Evolutionary conservation across 1,140 invertebrate genomes (phyloP), one percentile per base, ranked within the genome.

Genomic region (Phortica variegata): DNA sequence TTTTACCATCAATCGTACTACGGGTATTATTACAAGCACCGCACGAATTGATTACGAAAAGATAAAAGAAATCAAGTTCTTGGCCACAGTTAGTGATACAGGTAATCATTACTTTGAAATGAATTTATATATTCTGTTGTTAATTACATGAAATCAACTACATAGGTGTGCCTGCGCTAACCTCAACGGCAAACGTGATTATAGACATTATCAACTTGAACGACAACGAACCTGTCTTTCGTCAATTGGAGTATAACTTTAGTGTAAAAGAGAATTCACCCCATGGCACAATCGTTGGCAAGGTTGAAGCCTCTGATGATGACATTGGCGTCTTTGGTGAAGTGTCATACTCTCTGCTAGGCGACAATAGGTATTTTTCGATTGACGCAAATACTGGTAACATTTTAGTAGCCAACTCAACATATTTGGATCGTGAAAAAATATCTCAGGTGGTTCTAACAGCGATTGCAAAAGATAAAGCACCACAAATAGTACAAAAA

Each of bases 171-270:
- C 93, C 93, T 2, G 86, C 88, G 58, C 77, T 88, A 34, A 87
- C 85, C 6, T 83, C 90, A 0, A 81, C 84, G 1, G 89, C 90
- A 0, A 79, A 82, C 12, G 84, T 97, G 3, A 82, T 79, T 6
- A 86, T 95, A 0, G 84, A 86, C 31, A 82, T 96, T 10, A 80
- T 86, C 16, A 95, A 95, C 66, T 82, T 92, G 1, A 96, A 96
- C 61, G 92, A 95, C 65, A 89, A 91, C 60, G 83, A 86, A 72
- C 93, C 93, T 0, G 79, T 83, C 31, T 96, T 95, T 65, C 79
- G 81, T 12, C 77, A 83, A 66, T 58, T 77, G 7, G 76, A 79
- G 6, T 95, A 95, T 69, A 82, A 83, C 21, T 85, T 84, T 1
- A 80, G 78, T 0, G 79, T 95, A 0, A 72, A 80, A 2, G 93